A percentile compares a stretch with the other conserved stretches of the same genome.
These are phyloP conservation scores for Epizoanthus ramosus DNA, from an alignment of 92 coral and sea anemone genomes.

Conservation along the genomic window DNA sequence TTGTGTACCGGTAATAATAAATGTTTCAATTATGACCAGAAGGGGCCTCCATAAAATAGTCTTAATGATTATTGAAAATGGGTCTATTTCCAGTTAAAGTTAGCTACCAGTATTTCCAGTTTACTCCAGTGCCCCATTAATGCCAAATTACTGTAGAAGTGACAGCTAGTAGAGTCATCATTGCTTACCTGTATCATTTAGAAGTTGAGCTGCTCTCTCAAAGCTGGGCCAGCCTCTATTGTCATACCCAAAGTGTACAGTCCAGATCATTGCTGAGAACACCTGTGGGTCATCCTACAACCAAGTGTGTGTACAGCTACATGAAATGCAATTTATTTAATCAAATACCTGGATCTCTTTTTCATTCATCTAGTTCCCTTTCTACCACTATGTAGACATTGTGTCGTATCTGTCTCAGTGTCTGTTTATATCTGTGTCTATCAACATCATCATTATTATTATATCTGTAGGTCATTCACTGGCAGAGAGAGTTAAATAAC, in stretches of 20 bases:
- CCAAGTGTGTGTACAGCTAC: not conserved
- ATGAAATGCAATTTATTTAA: not conserved
- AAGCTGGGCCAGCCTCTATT: constrained; percentile 97
- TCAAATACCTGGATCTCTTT: not conserved
- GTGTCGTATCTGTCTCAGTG: not conserved
- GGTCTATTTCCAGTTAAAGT: too few species aligned
- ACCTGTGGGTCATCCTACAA: constrained; percentile 73
- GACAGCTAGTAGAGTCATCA: too few species aligned
- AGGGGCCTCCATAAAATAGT: too few species aligned
- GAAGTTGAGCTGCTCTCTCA: constrained; percentile 90
- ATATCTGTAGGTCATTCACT: not conserved
- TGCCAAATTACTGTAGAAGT: too few species aligned
- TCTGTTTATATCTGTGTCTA: not conserved
- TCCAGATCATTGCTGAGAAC: constrained; percentile 97
- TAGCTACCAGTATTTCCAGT: too few species aligned
- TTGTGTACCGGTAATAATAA: too few species aligned
- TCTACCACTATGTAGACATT: too few species aligned
- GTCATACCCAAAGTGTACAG: constrained; percentile 97
- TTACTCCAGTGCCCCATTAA: too few species aligned
- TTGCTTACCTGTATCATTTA: constrained; percentile 81
- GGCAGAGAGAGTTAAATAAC: too few species aligned
- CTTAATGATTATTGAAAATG: too few species aligned
- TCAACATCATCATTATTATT: not conserved
- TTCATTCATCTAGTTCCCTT: too few species aligned
- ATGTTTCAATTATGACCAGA: too few species aligned